These are phyloP conservation scores for Lycorma delicatula DNA, from an alignment of 1,140 invertebrate genomes.

Conservation along the genomic window DNA sequence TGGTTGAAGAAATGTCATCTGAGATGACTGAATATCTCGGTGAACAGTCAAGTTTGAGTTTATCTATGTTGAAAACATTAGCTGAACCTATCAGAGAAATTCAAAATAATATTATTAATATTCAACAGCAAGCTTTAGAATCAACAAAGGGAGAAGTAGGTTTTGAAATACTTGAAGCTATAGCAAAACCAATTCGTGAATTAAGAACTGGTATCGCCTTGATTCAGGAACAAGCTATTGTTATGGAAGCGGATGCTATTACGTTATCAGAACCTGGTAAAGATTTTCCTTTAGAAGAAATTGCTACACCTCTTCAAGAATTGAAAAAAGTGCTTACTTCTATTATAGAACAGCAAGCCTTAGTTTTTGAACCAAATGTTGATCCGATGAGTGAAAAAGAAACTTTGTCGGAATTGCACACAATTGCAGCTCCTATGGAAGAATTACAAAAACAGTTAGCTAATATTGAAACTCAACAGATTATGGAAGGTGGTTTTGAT, in stretches of 20 bases:
- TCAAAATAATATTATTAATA: slow-evolving; percentile 38
- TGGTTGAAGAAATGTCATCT: slow-evolving; percentile 18
- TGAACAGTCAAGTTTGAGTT: slow-evolving; percentile 5
- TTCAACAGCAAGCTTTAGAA: slow-evolving; percentile 38
- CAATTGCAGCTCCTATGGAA: slow-evolving; percentile 43
- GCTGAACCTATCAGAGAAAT: slow-evolving; percentile 41
- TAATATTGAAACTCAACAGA: slow-evolving; percentile 34
- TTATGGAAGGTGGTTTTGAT: slow-evolving; percentile 10
- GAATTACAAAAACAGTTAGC: slow-evolving; percentile 45
- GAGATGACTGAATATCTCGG: background rate
- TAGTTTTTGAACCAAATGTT: slow-evolving; percentile 10
- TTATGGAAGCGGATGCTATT: slow-evolving; percentile 21
- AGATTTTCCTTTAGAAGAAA: slow-evolving; percentile 24
- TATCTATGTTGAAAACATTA: slow-evolving; percentile 32
- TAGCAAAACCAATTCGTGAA: slow-evolving; percentile 37
- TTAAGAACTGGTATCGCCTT: slow-evolving; percentile 29
- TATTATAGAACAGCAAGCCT: slow-evolving; percentile 10
- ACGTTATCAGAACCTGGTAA: slow-evolving; percentile 13
- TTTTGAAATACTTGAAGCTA: slow-evolving; percentile 25
- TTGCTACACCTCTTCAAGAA: slow-evolving; percentile 40
- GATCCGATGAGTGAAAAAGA: slow-evolving; percentile 11
- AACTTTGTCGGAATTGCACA: slow-evolving; percentile 35
- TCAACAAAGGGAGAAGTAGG: slow-evolving; percentile 34
- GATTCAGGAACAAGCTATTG: slow-evolving; percentile 30
- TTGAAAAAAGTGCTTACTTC: slow-evolving; percentile 42